Evolutionary conservation across 2,113 vertebrate genomes (phyloP).

Genomic region (Xenus cinereus): DNA sequence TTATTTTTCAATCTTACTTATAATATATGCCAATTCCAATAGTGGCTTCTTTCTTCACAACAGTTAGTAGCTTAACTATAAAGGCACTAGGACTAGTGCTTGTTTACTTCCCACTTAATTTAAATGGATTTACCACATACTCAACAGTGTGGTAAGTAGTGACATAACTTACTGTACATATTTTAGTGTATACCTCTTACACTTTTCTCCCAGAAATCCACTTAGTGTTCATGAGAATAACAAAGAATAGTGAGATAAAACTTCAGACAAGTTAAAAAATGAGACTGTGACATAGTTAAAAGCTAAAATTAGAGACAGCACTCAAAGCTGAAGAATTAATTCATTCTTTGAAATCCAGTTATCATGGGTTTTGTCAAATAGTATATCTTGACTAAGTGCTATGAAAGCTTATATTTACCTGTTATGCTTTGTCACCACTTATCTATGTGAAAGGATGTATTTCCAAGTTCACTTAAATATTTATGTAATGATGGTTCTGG

Average conservation of each 20-base stretch:
- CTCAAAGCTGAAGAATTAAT: neutral
- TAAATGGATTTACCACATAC: neutral
- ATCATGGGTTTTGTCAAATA: neutral
- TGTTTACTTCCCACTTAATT: neutral
- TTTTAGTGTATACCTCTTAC: neutral
- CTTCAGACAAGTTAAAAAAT: neutral
- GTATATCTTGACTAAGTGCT: neutral
- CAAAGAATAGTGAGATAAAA: neutral
- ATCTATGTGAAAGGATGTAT: neutral
- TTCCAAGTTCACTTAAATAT: neutral
- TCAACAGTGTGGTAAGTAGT: neutral
- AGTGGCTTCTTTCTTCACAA: neutral
- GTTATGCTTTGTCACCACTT: neutral
- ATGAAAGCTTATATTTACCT: neutral
- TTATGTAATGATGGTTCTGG: neutral
- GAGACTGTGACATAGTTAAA: neutral
- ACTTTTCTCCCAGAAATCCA: neutral
- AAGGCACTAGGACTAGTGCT: neutral
- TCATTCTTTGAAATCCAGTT: neutral
- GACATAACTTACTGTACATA: neutral
- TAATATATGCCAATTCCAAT: neutral
- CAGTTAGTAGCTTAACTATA: neutral
- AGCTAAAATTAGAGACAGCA: neutral
- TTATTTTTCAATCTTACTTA: neutral
- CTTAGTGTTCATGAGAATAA: neutral